phyloP scores from a whole-genome alignment of 1,140 invertebrate species.

The Eriocheir sinensis region DNA sequence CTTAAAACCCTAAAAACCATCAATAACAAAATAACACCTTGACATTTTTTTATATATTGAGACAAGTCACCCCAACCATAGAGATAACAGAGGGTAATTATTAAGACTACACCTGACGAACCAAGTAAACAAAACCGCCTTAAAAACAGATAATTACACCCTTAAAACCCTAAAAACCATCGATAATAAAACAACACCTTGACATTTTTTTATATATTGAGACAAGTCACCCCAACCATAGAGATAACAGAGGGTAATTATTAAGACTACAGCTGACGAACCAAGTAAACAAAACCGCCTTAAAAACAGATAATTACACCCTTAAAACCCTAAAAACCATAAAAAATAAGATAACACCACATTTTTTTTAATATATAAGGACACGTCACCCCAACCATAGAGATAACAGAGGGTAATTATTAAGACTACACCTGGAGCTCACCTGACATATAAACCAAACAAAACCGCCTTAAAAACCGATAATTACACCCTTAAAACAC shows the following conservation, averaged over 20 bases:
- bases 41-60: not conserved
- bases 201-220: not conserved
- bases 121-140: too few relatives aligned
- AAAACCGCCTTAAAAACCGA: too few relatives aligned
- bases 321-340: too few relatives aligned
- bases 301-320: too few relatives aligned
- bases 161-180: too few relatives aligned
- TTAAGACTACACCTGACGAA: not conserved
- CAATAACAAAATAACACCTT: too few relatives aligned
- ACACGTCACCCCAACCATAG: not conserved
- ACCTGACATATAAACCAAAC: not conserved
- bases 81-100: not conserved
- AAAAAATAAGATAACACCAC: too few relatives aligned
- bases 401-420: not conserved
- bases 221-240: not conserved
- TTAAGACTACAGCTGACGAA: not conserved
- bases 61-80: not conserved
- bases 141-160: too few relatives aligned
- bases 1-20: too few relatives aligned
- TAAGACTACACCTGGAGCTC: not conserved
- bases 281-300: too few relatives aligned
- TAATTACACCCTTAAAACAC: too few relatives aligned
- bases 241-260: not conserved
- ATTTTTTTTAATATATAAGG: not conserved
- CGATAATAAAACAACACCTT: too few relatives aligned